A percentile compares a stretch with the other conserved stretches of the same genome.
phyloP scores from a whole-genome alignment of 2,113 vertebrate genomes.

The Ceyx margarethae region DNA sequence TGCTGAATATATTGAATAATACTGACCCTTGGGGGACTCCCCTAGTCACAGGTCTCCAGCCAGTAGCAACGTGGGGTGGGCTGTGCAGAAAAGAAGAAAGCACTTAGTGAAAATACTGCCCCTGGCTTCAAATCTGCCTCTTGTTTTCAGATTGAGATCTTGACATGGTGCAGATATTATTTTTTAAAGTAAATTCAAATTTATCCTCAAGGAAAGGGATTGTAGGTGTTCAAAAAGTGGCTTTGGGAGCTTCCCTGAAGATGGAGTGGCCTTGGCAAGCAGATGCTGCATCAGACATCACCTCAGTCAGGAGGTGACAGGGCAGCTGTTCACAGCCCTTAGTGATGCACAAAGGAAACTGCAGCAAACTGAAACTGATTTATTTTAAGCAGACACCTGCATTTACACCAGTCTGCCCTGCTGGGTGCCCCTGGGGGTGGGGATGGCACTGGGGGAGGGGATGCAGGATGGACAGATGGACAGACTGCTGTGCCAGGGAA shows the following conservation, averaged over 20 bases:
- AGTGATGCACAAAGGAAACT: neutral
- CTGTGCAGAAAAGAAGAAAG: accelerated
- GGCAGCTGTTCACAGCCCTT: neutral
- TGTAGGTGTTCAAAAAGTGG: neutral
- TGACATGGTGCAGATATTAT: neutral
- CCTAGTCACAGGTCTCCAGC: neutral
- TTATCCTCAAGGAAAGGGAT: neutral
- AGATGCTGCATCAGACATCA: neutral
- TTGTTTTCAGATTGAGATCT: neutral
- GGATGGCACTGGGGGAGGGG: too few relatives aligned
- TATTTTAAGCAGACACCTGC: conserved; percentile 55
- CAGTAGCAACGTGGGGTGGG: neutral
- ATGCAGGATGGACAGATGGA: neutral
- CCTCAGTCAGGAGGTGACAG: neutral
- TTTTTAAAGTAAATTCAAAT: neutral
- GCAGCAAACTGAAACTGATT: neutral
- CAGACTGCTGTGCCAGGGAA: neutral
- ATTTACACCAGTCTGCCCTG: neutral
- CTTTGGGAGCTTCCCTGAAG: neutral
- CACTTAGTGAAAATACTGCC: neutral
- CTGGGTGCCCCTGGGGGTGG: too few relatives aligned
- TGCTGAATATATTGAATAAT: too few relatives aligned
- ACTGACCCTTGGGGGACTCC: too few relatives aligned
- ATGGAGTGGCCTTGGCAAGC: neutral
- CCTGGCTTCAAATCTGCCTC: neutral